phyloP scores from a whole-genome alignment of 2,888 invertebrate species.

The Ennomos erosarius region DNA sequence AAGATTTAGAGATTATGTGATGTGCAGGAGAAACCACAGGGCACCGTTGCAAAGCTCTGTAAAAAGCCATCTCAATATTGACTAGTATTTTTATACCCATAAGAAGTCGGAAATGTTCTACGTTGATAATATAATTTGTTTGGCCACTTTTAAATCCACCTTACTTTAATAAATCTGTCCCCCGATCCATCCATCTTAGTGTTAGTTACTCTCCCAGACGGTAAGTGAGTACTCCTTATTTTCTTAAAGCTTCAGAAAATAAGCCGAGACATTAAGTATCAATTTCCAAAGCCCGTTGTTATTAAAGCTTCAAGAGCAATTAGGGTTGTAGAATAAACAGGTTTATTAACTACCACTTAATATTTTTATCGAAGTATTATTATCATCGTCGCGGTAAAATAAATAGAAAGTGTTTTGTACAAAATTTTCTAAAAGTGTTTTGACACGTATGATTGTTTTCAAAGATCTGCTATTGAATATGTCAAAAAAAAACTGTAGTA shows the following conservation, averaged over 20 bases:
- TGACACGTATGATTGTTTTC: too few relatives aligned
- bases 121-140: slow-evolving; percentile 13
- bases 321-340: too few relatives aligned
- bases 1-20: too few relatives aligned
- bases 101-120: not conserved
- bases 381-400: too few relatives aligned
- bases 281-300: slow-evolving; percentile 17
- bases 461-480: too few relatives aligned
- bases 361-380: too few relatives aligned
- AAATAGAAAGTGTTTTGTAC: too few relatives aligned
- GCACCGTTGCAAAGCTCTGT: too few relatives aligned
- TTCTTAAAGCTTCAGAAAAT: slow-evolving; percentile 7
- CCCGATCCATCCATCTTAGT: slow-evolving; percentile 13
- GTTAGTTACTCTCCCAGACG: slow-evolving; percentile 2
- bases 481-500: too few relatives aligned
- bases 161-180: slow-evolving; percentile 11
- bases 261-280: slow-evolving; percentile 21
- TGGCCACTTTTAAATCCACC: slow-evolving; percentile 10
- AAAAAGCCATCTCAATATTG: not conserved
- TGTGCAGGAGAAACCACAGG: too few relatives aligned
- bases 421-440: too few relatives aligned
- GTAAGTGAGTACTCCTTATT: slow-evolving; percentile 11
- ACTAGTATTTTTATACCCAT: not conserved
- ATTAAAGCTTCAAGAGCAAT: slow-evolving; percentile 7
- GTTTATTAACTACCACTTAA: too few relatives aligned